These are phyloP conservation scores for Leucosticte australis DNA, from an alignment of 2,113 vertebrate genomes.

Conservation along the genomic window DNA sequence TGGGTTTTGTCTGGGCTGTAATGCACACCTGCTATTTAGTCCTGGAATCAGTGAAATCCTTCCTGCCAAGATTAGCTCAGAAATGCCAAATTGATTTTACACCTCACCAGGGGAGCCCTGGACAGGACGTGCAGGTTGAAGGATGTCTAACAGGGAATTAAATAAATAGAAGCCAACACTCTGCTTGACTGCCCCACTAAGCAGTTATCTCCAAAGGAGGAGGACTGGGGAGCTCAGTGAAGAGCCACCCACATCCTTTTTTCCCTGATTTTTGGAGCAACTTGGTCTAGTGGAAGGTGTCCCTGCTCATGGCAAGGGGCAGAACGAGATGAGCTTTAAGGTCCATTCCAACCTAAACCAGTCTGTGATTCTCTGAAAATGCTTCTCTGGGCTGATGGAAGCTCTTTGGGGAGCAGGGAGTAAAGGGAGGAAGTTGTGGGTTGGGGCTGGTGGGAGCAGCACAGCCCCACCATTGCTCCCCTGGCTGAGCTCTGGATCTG, in stretches of 20 bases:
- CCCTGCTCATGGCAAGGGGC: rapidly evolving
- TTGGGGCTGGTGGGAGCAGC: not conserved
- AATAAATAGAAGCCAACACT: not conserved
- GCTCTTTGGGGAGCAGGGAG: not conserved
- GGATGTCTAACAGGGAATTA: not conserved
- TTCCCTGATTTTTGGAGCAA: not conserved
- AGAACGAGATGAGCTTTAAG: rapidly evolving
- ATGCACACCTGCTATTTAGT: conserved; percentile 21
- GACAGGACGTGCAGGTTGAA: not conserved
- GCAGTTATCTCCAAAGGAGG: not conserved
- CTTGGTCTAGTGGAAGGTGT: not conserved
- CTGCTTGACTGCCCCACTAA: not conserved
- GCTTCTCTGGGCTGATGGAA: not conserved
- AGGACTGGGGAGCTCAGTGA: not conserved
- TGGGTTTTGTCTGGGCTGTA: not conserved
- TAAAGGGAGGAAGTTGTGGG: not conserved
- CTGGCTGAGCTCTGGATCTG: not conserved
- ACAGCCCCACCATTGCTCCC: rapidly evolving
- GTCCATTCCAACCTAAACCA: not conserved
- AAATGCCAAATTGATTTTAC: not conserved
- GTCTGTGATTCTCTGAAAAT: not conserved
- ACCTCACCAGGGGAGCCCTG: not conserved
- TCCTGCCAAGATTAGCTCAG: not conserved
- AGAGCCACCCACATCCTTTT: not conserved
- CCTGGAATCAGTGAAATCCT: not conserved